These are phyloP conservation scores for Adoxophyes honmai DNA, from an alignment of 1,140 invertebrate genomes.

Conservation along the genomic window DNA sequence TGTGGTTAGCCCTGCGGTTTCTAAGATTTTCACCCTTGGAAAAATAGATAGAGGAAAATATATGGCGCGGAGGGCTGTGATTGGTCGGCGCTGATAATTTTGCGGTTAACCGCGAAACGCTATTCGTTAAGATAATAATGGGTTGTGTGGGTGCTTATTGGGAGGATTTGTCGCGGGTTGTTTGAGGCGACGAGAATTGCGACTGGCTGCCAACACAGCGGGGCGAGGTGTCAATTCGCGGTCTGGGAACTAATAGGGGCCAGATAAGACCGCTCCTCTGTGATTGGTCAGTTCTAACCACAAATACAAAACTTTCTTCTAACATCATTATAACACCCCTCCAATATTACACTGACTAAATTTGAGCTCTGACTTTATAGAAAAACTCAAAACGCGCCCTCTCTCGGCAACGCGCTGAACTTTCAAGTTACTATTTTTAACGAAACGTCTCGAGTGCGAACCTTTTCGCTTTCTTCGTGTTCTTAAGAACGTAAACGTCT, in stretches of 20 bases:
- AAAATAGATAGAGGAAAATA: slow-evolving; percentile 72
- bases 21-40: slow-evolving; percentile 75
- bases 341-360: neutral
- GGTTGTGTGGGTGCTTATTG: slow-evolving; percentile 47
- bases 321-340: slow-evolving; percentile 16
- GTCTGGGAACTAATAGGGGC: slow-evolving; percentile 3
- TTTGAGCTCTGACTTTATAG: slow-evolving; percentile 18
- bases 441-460: slow-evolving; percentile 68
- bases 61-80: slow-evolving; percentile 40
- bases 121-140: slow-evolving; percentile 71
- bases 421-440: slow-evolving; percentile 59
- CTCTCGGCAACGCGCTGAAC: slow-evolving; percentile 45
- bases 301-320: too few relatives aligned
- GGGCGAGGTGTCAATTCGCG: slow-evolving; percentile 36
- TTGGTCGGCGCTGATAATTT: slow-evolving; percentile 54
- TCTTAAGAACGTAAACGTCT: slow-evolving; percentile 67
- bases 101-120: slow-evolving; percentile 69
- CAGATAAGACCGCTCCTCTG: neutral
- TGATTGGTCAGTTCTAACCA: neutral
- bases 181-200: slow-evolving; percentile 33
- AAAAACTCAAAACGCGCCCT: slow-evolving; percentile 49
- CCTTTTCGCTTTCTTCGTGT: slow-evolving; percentile 73
- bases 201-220: slow-evolving; percentile 33
- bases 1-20: slow-evolving; percentile 73
- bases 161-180: slow-evolving; percentile 56